phyloP scores from a whole-genome alignment of 2,888 invertebrate genomes.

The Alsophila aescularia region DNA sequence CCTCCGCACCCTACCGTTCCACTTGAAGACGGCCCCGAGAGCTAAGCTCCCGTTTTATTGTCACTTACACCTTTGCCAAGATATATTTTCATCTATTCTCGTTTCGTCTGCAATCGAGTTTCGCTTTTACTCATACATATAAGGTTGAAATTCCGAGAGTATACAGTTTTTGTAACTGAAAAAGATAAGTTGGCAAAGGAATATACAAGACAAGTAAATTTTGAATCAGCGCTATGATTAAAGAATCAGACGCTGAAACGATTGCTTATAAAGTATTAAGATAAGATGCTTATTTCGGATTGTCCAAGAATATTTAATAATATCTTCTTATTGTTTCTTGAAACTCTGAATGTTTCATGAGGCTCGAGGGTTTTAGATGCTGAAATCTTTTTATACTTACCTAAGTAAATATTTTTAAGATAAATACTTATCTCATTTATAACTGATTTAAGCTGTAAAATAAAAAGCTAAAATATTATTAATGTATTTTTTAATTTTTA shows the following conservation, averaged over 20 bases:
- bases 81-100: conserved; percentile 65
- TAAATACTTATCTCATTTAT: neutral
- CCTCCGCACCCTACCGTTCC: conserved; percentile 57
- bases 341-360: conserved; percentile 43
- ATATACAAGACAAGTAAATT: conserved; percentile 72
- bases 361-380: conserved; percentile 22
- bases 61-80: conserved; percentile 80
- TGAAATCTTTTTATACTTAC: conserved; percentile 4
- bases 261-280: conserved; percentile 77
- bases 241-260: conserved; percentile 75
- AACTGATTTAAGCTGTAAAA: neutral
- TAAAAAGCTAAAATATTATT: too few relatives aligned
- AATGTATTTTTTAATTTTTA: too few relatives aligned
- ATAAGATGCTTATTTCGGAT: conserved; percentile 69
- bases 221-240: conserved; percentile 74
- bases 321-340: conserved; percentile 55
- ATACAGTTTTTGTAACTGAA: conserved; percentile 19
- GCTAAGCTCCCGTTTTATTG: conserved; percentile 82
- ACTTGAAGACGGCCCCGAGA: conserved; percentile 81
- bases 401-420: neutral
- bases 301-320: conserved; percentile 66
- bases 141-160: conserved; percentile 45
- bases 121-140: conserved; percentile 38
- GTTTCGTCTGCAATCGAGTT: conserved; percentile 45
- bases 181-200: conserved; percentile 44